phyloP scores from a whole-genome alignment of 2,888 invertebrate species.

The Microplitis manilae region DNA sequence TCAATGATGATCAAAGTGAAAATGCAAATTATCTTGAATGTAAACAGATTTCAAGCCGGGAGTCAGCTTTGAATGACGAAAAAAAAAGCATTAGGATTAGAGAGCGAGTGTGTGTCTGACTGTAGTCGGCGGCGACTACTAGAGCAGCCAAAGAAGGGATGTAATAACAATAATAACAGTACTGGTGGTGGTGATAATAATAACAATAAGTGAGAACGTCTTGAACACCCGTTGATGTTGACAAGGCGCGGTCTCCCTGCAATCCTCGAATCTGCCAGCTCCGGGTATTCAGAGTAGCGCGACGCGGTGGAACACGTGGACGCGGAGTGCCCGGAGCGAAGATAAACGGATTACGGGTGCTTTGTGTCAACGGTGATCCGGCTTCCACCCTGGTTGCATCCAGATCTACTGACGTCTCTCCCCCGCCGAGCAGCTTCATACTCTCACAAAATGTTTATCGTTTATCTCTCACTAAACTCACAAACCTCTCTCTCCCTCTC shows the following conservation, averaged over 20 bases:
- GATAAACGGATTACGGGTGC: slow-evolving; percentile 72
- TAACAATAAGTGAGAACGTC: slow-evolving; percentile 14
- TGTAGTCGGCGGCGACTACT: too few relatives aligned
- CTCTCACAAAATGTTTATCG: not conserved
- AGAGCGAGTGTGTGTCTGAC: too few relatives aligned
- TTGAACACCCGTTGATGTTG: slow-evolving; percentile 21
- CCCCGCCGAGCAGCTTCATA: slow-evolving; percentile 26
- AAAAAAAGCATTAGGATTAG: too few relatives aligned
- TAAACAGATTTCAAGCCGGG: too few relatives aligned
- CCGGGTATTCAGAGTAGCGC: slow-evolving; percentile 22
- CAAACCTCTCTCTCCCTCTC: slow-evolving; percentile 36
- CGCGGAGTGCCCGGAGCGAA: slow-evolving; percentile 65
- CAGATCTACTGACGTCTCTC: slow-evolving; percentile 56
- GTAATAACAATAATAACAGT: not conserved
- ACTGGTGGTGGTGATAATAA: slow-evolving; percentile 6
- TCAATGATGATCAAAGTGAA: too few relatives aligned
- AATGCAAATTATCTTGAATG: too few relatives aligned
- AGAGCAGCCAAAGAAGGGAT: not conserved
- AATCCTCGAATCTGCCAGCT: slow-evolving; percentile 11
- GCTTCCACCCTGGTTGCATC: slow-evolving; percentile 62
- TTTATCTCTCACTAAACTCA: slow-evolving; percentile 5
- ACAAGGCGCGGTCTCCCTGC: slow-evolving; percentile 9
- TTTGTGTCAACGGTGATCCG: slow-evolving; percentile 71
- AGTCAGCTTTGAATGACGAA: too few relatives aligned
- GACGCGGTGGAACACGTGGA: slow-evolving; percentile 51